Evolutionary conservation across 2,888 invertebrate species (phyloP).

Genomic region (Rhingia campestris): DNA sequence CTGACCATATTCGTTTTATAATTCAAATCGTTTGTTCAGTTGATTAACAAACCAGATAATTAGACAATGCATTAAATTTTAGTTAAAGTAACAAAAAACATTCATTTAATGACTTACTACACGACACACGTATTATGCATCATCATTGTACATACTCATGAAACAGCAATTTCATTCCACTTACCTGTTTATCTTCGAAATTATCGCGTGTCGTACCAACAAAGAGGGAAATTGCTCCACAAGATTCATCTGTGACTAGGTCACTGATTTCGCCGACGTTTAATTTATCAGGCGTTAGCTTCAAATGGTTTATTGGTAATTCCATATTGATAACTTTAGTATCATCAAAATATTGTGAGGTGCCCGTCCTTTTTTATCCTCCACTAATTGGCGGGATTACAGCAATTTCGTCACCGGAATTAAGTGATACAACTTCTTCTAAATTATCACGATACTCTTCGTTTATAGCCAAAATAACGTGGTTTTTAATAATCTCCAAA

Average conservation of each 20-base stretch:
- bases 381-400: constrained; percentile 97
- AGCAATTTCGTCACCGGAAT: constrained; percentile 91
- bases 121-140: too few relatives aligned
- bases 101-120: too few relatives aligned
- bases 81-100: too few relatives aligned
- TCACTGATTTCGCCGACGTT: constrained; percentile 87
- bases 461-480: constrained; percentile 91
- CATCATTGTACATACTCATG: too few relatives aligned
- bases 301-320: constrained; percentile 86
- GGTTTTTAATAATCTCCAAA: constrained; percentile 87
- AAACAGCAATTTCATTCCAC: constrained; percentile 21
- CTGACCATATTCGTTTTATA: too few relatives aligned
- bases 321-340: neutral
- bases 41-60: too few relatives aligned
- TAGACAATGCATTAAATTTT: too few relatives aligned
- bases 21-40: too few relatives aligned
- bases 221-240: constrained; percentile 95
- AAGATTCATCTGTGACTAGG: constrained; percentile 87
- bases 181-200: constrained; percentile 90
- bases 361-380: constrained; percentile 85
- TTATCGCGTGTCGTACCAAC: constrained; percentile 94
- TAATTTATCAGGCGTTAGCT: constrained; percentile 87
- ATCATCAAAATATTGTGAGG: neutral
- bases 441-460: constrained; percentile 88
- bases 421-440: constrained; percentile 84